Percentiles rank a stretch among this genome's conserved stretches.
phyloP scores from a whole-genome alignment of 2,113 vertebrate genomes.

The Pseudorectes ferrugineus region DNA sequence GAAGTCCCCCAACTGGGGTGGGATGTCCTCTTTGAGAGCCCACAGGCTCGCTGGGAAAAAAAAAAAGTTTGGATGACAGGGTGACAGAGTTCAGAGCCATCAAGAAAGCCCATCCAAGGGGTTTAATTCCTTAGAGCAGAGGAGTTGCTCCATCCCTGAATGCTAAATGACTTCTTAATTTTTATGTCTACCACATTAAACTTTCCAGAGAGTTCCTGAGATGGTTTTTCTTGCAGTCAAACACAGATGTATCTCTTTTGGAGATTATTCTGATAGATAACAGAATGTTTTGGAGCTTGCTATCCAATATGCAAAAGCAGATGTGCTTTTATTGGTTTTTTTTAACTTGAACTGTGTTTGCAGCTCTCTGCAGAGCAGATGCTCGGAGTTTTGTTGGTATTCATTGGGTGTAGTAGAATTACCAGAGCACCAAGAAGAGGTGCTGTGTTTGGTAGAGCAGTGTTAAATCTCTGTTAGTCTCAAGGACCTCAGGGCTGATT shows the following conservation, averaged over 20 bases:
- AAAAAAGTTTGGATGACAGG: not conserved
- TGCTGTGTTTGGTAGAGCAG: not conserved
- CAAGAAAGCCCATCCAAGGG: not conserved
- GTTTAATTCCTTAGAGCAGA: not conserved
- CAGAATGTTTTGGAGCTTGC: not conserved
- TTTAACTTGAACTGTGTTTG: not conserved
- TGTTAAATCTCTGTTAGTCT: not conserved
- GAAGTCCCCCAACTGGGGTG: not conserved
- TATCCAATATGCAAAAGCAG: not conserved
- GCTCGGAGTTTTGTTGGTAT: not conserved
- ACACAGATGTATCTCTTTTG: rapidly evolving
- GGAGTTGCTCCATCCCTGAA: not conserved
- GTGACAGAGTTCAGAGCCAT: not conserved
- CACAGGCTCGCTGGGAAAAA: not conserved
- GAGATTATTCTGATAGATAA: not conserved
- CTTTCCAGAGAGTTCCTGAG: not conserved
- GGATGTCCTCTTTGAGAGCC: not conserved
- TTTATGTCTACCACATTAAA: not conserved
- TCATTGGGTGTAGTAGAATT: not conserved
- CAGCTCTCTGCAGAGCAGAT: not conserved
- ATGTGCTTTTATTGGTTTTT: not conserved
- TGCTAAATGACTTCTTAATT: not conserved
- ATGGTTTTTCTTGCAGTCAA: not conserved
- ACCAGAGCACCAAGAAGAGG: not conserved
- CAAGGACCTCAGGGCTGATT: not conserved